Evolutionary conservation across 2,888 invertebrate species (phyloP).

Genomic region (Ochropleura leucogaster): DNA sequence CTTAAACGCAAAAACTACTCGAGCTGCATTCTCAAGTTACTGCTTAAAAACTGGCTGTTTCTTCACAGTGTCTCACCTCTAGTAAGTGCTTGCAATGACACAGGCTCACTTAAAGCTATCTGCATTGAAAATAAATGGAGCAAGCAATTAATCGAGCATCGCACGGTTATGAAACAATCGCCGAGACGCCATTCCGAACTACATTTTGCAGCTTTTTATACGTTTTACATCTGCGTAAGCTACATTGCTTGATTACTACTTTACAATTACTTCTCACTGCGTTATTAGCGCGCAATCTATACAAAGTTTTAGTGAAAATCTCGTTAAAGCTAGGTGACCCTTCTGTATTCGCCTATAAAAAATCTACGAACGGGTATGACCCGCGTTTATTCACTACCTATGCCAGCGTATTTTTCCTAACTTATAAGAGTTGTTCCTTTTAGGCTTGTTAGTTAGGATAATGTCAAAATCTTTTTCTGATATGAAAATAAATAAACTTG

Average conservation of each 20-base stretch:
- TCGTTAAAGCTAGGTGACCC: constrained; percentile 48
- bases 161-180: constrained; percentile 78
- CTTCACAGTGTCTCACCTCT: constrained; percentile 66
- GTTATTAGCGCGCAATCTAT: constrained; percentile 66
- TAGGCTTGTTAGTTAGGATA: neutral
- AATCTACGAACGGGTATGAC: constrained; percentile 80
- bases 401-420: constrained; percentile 76
- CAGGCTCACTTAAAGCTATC: constrained; percentile 72
- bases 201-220: constrained; percentile 65
- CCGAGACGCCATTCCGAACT: constrained; percentile 67
- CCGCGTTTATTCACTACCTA: constrained; percentile 72
- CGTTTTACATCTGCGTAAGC: constrained; percentile 48
- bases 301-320: constrained; percentile 19
- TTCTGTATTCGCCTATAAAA: constrained; percentile 74
- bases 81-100: constrained; percentile 67
- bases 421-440: constrained; percentile 68
- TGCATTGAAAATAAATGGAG: constrained; percentile 80
- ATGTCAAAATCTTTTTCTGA: neutral
- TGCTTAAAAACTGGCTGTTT: constrained; percentile 62
- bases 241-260: constrained; percentile 63
- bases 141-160: constrained; percentile 83
- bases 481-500: neutral
- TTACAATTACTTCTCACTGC: neutral
- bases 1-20: constrained; percentile 47
- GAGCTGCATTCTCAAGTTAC: constrained; percentile 46